A percentile compares a stretch with the other conserved stretches of the same genome.
These are phyloP conservation scores for Amitus sp. DNA, from an alignment of 2,888 invertebrate species.

Conservation along the genomic window DNA sequence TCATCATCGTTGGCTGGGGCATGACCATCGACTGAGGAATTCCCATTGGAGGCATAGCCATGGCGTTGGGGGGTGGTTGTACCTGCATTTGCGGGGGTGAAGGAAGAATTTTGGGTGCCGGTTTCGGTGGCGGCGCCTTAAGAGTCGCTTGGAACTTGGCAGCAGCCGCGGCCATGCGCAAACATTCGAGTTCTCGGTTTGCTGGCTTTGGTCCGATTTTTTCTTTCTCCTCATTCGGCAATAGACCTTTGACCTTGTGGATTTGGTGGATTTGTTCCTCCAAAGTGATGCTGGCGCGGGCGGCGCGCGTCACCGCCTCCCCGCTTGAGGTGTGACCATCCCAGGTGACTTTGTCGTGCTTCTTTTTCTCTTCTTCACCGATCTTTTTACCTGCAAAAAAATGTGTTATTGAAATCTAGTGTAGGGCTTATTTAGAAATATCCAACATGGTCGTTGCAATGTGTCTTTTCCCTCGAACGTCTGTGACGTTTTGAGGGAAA, in stretches of 20 bases:
- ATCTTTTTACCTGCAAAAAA: slow-evolving; percentile 81
- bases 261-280: slow-evolving; percentile 98
- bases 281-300: slow-evolving; percentile 92
- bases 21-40: slow-evolving; percentile 68
- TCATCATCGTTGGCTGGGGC: slow-evolving; percentile 71
- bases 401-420: too few species aligned
- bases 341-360: slow-evolving; percentile 95
- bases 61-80: slow-evolving; percentile 58
- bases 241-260: slow-evolving; percentile 92
- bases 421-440: too few species aligned
- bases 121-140: slow-evolving; percentile 62
- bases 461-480: too few species aligned
- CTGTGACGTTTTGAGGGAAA: too few species aligned
- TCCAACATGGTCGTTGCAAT: too few species aligned
- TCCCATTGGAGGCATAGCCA: slow-evolving; percentile 63
- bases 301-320: slow-evolving; percentile 94
- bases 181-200: slow-evolving; percentile 57
- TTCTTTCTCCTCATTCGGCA: slow-evolving; percentile 96
- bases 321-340: slow-evolving; percentile 98
- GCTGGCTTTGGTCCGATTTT: slow-evolving; percentile 93
- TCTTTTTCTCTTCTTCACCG: slow-evolving; percentile 86
- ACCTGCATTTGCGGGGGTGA: slow-evolving; percentile 63
- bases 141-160: slow-evolving; percentile 60
- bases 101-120: slow-evolving; percentile 62
- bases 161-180: slow-evolving; percentile 62